Evolutionary conservation across 2,113 vertebrate species (phyloP).

Genomic region (Pitta sordida): DNA sequence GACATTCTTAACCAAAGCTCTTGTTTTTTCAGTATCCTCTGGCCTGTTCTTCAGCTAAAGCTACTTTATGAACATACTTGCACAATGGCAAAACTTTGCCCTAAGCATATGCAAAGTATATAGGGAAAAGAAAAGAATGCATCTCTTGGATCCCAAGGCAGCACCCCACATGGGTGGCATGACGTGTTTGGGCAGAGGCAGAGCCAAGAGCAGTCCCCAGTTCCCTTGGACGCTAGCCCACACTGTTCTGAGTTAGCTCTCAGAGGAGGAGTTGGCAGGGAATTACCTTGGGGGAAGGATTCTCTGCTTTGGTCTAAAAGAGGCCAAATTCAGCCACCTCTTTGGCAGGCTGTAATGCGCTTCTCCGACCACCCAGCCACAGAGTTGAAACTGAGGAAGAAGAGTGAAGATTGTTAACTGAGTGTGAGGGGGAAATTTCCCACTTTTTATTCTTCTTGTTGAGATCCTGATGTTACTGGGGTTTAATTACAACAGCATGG

Average conservation of each 20-base stretch:
- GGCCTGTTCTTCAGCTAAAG: slow-evolving; percentile 7
- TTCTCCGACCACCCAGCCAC: not conserved
- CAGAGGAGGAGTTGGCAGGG: not conserved
- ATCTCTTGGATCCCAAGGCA: not conserved
- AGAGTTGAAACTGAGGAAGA: not conserved
- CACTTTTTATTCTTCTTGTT: not conserved
- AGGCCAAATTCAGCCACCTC: not conserved
- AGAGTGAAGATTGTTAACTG: not conserved
- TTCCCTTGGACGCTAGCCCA: not conserved
- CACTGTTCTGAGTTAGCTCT: accelerated
- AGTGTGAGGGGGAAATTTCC: not conserved
- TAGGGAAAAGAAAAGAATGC: slow-evolving; percentile 37
- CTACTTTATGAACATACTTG: not conserved
- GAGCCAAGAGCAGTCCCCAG: not conserved
- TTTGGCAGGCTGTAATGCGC: not conserved
- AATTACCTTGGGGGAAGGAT: not conserved
- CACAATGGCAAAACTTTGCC: slow-evolving; percentile 47
- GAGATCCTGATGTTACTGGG: not conserved
- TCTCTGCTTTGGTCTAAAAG: slow-evolving; percentile 16
- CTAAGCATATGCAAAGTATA: not conserved
- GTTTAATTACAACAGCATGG: slow-evolving; percentile 34
- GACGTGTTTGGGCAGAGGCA: not conserved
- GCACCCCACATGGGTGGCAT: not conserved
- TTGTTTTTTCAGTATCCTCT: slow-evolving; percentile 1
- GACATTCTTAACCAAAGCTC: not conserved